Evolutionary conservation across 2,113 vertebrate species (phyloP), one percentile per base, ranked within the genome.

Genomic region (Vanacampus margaritifer): DNA sequence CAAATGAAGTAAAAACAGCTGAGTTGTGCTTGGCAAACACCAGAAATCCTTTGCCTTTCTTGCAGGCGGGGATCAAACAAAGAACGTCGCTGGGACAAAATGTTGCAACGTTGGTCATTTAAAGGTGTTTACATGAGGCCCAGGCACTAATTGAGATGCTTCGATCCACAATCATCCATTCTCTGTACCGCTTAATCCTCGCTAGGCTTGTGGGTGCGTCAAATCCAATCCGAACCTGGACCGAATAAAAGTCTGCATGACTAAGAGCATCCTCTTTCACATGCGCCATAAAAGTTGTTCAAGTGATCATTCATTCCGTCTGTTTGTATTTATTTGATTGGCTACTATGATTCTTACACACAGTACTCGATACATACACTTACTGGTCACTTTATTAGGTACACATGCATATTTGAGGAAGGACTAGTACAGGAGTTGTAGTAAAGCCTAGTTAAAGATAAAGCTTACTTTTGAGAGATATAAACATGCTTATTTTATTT

Each of bases 11-110:
- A 72, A 62, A 78, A 82, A 68, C 65, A 74, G 78, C 78, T 13
- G 16, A 57, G 78, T 79, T 50, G 60, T 0, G 46, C 59, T 82
- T 86, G 77, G 85, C 69, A 86, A 79, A 79, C 78, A 73, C 43
- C 70, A 58, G n/a, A 83, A 80, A 73, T 56, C 45, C 65, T 23
- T 72, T 80, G 62, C 50, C 53, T 64, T 72, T 81, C 10, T 19
- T 23, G 11, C 11, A 41, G 58, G n/a, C 12, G 51, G 10, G 21
- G 35, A 41, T 37, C 60, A 62, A 41, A 43, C 60, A 16, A 62
- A 41, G 14, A 14, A 43, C 60, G 14, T 74, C 45, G 76, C 71
- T 60, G 58, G 63, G 13, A 41, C 26, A 32, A 28, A 37, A 51
- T 73, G 24, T 41, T 0, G 57, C 3, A 54, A 12, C 11, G 51